Percentiles rank a stretch among this genome's conserved stretches.
Evolutionary conservation across 1,140 invertebrate species (phyloP).

Genomic region (Melanaphis sacchari): DNA sequence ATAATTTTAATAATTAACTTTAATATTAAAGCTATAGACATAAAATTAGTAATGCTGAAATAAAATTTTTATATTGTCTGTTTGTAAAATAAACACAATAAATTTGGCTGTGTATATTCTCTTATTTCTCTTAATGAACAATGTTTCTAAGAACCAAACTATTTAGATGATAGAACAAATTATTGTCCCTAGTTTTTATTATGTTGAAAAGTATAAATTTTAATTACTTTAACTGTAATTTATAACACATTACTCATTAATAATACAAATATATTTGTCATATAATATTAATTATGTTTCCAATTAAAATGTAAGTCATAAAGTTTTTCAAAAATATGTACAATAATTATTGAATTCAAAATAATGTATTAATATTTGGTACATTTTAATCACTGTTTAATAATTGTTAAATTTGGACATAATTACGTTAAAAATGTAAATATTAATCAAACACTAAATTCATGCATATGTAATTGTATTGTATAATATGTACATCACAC

Average conservation of each 20-base stretch:
- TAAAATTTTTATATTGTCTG: no score
- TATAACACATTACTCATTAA: neutral
- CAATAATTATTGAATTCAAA: neutral
- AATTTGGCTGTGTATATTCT: neutral
- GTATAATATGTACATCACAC: neutral
- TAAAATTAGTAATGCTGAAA: neutral
- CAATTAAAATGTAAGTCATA: neutral
- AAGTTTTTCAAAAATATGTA: slow-evolving; percentile 8
- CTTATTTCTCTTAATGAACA: neutral
- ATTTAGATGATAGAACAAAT: neutral
- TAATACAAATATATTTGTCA: slow-evolving; percentile 7
- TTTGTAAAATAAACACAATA: neutral
- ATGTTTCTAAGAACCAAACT: neutral
- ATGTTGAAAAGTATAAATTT: slow-evolving; percentile 13
- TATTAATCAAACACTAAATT: neutral
- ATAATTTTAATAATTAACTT: neutral
- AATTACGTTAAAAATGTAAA: neutral
- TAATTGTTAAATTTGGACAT: neutral
- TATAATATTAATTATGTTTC: slow-evolving; percentile 11
- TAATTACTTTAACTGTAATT: neutral
- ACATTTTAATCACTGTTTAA: neutral
- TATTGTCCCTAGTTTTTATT: neutral
- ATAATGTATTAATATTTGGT: neutral
- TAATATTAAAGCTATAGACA: neutral
- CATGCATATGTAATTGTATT: neutral